phyloP scores from a whole-genome alignment of 2,797 vertebrate genomes.

The Sebastes kiyomatsui region DNA sequence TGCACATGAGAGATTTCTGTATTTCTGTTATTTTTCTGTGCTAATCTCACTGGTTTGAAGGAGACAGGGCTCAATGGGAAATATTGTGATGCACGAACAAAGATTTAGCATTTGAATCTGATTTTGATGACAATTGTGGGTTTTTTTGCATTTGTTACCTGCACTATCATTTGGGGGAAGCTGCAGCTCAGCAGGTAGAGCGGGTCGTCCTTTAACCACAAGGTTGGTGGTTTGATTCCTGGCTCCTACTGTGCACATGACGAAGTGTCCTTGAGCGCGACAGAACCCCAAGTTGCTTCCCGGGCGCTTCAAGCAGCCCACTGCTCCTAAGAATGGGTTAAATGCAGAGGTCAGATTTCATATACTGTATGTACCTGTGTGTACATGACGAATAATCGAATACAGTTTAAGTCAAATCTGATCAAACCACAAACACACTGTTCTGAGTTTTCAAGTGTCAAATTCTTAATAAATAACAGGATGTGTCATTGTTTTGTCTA shows the following conservation, averaged over 20 bases:
- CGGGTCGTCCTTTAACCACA: no score
- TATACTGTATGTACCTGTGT: no score
- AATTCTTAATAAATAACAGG: background rate
- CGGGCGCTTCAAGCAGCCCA: no score
- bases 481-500: background rate
- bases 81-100: background rate
- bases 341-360: no score
- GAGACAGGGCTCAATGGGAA: background rate
- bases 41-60: background rate
- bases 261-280: no score
- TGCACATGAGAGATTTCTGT: background rate
- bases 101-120: background rate
- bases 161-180: rapidly evolving
- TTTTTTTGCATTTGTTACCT: background rate
- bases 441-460: background rate
- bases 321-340: no score
- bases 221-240: no score
- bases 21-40: background rate
- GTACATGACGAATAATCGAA: no score
- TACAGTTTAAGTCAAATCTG: background rate
- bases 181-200: no score
- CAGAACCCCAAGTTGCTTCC: no score
- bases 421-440: background rate
- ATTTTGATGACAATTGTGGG: background rate
- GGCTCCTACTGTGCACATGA: no score